These are phyloP conservation scores for Eospalax fontanierii DNA, from an alignment of 2,797 vertebrate genomes.

Conservation along the genomic window DNA sequence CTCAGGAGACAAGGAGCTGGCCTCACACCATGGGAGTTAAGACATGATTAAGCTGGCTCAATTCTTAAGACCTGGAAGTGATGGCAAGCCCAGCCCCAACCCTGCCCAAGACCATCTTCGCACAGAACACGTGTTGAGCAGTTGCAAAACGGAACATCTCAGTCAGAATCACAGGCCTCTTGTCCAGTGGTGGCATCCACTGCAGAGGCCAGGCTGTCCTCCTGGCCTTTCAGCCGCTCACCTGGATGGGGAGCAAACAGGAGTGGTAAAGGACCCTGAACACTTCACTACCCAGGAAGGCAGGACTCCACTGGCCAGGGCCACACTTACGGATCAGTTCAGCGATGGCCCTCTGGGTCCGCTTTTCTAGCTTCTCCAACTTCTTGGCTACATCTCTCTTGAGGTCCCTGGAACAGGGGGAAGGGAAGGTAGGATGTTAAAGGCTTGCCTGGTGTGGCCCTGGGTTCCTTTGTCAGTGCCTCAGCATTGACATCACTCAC, in stretches of 20 bases:
- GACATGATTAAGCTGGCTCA: accelerated
- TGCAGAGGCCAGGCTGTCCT: conserved; percentile 93
- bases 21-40: background rate
- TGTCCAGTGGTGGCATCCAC: conserved; percentile 89
- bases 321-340: conserved; percentile 95
- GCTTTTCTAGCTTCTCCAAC: conserved; percentile 97
- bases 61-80: background rate
- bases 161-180: conserved; percentile 95
- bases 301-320: background rate
- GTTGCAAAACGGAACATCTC: conserved; percentile 74
- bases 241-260: conserved; percentile 88
- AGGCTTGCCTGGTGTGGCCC: no score
- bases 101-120: background rate
- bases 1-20: background rate
- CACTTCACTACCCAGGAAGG: background rate
- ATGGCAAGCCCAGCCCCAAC: background rate
- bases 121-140: accelerated
- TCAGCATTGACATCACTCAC: background rate
- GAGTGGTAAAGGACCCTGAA: no score
- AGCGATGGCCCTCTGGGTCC: conserved; percentile 97
- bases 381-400: conserved; percentile 99
- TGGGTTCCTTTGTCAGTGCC: background rate
- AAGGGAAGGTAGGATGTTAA: background rate
- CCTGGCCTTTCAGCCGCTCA: conserved; percentile 95
- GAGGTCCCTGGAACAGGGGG: conserved; percentile 92